Evolutionary conservation across 35 echinoderm and acorn worm species (phyloP).

Genomic region (Hemicentrotus pulcherrimus): DNA sequence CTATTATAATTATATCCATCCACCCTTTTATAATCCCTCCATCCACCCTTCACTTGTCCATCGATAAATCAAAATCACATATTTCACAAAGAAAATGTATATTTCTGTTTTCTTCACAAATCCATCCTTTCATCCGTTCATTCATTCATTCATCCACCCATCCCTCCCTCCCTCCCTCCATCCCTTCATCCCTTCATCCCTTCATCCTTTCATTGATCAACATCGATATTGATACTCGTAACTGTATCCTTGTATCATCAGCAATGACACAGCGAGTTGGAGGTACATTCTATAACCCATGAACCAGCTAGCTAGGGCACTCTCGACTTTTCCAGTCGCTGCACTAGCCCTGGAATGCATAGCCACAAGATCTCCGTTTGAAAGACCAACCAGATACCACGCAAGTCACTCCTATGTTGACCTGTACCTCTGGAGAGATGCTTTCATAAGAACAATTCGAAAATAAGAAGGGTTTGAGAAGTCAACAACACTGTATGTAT

Average conservation of each 20-base stretch:
- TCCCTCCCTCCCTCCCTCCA: neutral
- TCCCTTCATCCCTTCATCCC: neutral
- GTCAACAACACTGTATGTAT: neutral
- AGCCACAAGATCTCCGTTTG: neutral
- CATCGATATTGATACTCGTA: neutral
- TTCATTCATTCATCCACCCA: neutral
- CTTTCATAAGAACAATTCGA: neutral
- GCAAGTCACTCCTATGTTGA: neutral
- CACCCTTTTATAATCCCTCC: too few relatives aligned
- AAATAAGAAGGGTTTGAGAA: neutral
- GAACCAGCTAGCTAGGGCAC: too few relatives aligned
- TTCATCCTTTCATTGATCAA: neutral
- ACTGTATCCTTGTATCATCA: neutral
- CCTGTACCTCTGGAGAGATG: neutral
- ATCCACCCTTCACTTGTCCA: too few relatives aligned
- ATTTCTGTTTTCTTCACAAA: too few relatives aligned
- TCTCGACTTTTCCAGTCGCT: too few relatives aligned
- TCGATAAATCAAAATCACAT: too few relatives aligned
- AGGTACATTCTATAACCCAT: too few relatives aligned
- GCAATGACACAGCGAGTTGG: neutral
- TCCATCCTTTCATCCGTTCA: neutral
- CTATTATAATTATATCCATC: neutral
- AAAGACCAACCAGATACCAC: neutral
- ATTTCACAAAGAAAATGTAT: too few relatives aligned
- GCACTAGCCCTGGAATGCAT: neutral